phyloP scores from a whole-genome alignment of 2,113 vertebrate genomes.

The Corvus cornix region DNA sequence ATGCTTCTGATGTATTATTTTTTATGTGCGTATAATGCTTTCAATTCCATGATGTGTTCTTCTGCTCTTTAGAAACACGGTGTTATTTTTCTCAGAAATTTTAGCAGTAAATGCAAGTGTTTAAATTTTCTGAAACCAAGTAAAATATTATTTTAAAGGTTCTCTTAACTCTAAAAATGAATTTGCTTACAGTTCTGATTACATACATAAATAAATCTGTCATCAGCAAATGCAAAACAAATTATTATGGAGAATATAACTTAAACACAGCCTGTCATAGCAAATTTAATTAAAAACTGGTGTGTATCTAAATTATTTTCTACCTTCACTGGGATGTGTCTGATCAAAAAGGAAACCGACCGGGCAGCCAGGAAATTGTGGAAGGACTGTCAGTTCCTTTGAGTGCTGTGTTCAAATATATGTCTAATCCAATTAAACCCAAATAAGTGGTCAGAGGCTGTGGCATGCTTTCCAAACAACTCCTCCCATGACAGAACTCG shows the following conservation, averaged over 20 bases:
- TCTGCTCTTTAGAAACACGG: background rate
- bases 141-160: background rate
- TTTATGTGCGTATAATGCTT: background rate
- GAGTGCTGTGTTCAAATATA: background rate
- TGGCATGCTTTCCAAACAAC: background rate
- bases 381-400: background rate
- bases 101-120: background rate
- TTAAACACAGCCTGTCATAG: conserved; percentile 39
- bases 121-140: conserved; percentile 6
- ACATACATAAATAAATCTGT: conserved; percentile 46
- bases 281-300: conserved; percentile 24
- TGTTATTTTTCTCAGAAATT: background rate
- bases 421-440: background rate
- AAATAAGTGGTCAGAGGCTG: background rate
- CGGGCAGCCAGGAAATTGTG: background rate
- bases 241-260: background rate
- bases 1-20: background rate
- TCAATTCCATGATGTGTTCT: background rate
- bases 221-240: conserved; percentile 39
- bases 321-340: background rate
- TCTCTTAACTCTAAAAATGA: background rate
- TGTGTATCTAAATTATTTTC: background rate
- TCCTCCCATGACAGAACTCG: background rate
- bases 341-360: conserved; percentile 9
- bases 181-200: conserved; percentile 22